Base-by-base conservation (phyloP, 2,797 vertebrate genomes). In the Lacerta viridis region DNA sequence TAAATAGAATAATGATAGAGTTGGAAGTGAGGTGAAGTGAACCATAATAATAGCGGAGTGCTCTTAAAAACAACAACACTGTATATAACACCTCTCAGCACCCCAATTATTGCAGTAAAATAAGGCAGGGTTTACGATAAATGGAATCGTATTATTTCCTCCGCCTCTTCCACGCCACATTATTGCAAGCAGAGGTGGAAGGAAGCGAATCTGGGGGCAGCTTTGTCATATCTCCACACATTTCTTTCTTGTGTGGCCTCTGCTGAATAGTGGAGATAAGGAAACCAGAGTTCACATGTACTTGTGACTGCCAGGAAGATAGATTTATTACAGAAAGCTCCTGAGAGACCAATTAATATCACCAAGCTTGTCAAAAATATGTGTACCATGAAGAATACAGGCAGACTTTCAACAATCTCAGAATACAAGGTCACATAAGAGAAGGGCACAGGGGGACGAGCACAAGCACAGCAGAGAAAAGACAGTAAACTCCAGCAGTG, bases 321-420 rank as follows among this genome's bases (percentile, higher is more conserved):
- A 91, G 89, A 93, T 94, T 92, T 94, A 89, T 93, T 92, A 83
- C 43, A 39, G 69, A 92, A 94, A 92, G 55, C 87, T 94, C 93
- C 92, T 91, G 46, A 94, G 95, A 95, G 91, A 95, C 94, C 87
- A 95, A 95, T 96, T 95, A 95, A 87, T 94, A 93, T 93, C 81
- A 85, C 83, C n/a, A 91, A 43, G 7, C 46, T 90, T 95, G 95
- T 94, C 93, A 95, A 95, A 55, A 95, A 94, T 92, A 93, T 11
- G 7, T 76, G 92, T 92, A 87, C 88, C 91, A 93, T 91, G 88
- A 94, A 95, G 90, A 93, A 91, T 90, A 91, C 46, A 91, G 74
- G 71, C 88, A 94, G 84, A 68, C 88, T 86, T 91, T 91, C 15
- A n/a, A 92, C 0, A 20, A 15, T 64, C 80, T 71, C 61, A 78